phyloP scores from a whole-genome alignment of 2,888 invertebrate species.

The Trissolcus japonicus region DNA sequence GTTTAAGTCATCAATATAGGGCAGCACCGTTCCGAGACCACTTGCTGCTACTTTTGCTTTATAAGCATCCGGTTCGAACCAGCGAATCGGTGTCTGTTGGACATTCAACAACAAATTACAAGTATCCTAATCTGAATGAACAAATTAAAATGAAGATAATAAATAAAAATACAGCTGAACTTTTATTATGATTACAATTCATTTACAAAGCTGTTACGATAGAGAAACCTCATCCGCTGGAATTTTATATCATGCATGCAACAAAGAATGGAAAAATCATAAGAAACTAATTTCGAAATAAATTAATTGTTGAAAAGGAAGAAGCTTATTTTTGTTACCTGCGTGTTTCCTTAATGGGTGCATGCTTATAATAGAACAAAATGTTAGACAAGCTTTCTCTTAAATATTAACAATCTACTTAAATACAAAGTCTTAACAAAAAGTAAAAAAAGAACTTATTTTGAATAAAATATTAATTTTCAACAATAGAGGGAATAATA shows the following conservation, averaged over 20 bases:
- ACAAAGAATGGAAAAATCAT: neutral
- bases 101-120: constrained; percentile 18
- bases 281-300: neutral
- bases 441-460: neutral
- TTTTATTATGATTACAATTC: too few relatives aligned
- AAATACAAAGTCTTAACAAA: neutral
- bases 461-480: too few relatives aligned
- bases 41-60: constrained; percentile 73
- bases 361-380: constrained; percentile 63
- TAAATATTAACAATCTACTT: neutral
- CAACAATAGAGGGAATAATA: too few relatives aligned
- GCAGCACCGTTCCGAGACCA: constrained; percentile 70
- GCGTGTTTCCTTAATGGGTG: constrained; percentile 59
- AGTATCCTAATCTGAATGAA: too few relatives aligned
- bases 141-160: too few relatives aligned
- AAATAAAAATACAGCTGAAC: too few relatives aligned
- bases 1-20: constrained; percentile 64
- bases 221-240: neutral
- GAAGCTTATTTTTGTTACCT: constrained; percentile 53
- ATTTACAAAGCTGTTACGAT: too few relatives aligned
- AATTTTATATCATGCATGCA: neutral
- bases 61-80: constrained; percentile 76
- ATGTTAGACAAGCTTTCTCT: constrained; percentile 8
- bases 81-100: constrained; percentile 74
- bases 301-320: neutral